A percentile compares a stretch with the other conserved stretches of the same genome.
Evolutionary conservation across 2,888 invertebrate species (phyloP).

Genomic region (Tillus elongatus): DNA sequence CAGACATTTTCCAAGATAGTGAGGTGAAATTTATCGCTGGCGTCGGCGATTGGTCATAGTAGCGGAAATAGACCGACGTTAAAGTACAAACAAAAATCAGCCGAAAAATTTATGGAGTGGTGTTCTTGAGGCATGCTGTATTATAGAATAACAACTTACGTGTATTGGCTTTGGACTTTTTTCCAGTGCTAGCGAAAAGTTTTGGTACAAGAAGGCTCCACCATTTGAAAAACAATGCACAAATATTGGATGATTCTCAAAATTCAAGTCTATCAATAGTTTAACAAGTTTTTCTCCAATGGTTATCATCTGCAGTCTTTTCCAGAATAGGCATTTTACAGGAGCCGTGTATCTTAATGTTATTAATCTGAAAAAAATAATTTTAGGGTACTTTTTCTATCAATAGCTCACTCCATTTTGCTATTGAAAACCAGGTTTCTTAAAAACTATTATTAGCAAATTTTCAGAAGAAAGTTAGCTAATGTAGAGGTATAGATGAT

Average conservation of each 20-base stretch:
- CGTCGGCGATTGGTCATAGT: no score
- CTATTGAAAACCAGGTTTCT: not conserved
- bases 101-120: no score
- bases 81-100: no score
- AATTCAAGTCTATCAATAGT: slow-evolving; percentile 55
- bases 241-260: slow-evolving; percentile 61
- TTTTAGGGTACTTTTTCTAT: slow-evolving; percentile 6
- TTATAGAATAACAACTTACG: no score
- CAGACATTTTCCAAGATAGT: no score
- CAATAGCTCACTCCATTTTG: not conserved
- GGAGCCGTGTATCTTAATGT: slow-evolving; percentile 64
- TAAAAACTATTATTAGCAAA: no score
- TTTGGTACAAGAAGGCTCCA: slow-evolving; percentile 61
- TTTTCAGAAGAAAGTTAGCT: no score
- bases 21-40: no score
- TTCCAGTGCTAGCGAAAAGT: slow-evolving; percentile 53
- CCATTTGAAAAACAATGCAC: slow-evolving; percentile 71
- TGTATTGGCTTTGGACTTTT: slow-evolving; percentile 46
- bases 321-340: slow-evolving; percentile 56
- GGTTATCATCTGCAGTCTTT: slow-evolving; percentile 49
- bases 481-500: no score
- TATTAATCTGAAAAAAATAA: slow-evolving; percentile 50
- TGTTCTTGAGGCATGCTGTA: no score
- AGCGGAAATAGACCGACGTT: no score
- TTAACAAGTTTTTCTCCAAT: slow-evolving; percentile 57